A percentile compares a stretch with the other conserved stretches of the same genome.
phyloP scores from a whole-genome alignment of 2,888 invertebrate genomes.

The Tinea pellionella region DNA sequence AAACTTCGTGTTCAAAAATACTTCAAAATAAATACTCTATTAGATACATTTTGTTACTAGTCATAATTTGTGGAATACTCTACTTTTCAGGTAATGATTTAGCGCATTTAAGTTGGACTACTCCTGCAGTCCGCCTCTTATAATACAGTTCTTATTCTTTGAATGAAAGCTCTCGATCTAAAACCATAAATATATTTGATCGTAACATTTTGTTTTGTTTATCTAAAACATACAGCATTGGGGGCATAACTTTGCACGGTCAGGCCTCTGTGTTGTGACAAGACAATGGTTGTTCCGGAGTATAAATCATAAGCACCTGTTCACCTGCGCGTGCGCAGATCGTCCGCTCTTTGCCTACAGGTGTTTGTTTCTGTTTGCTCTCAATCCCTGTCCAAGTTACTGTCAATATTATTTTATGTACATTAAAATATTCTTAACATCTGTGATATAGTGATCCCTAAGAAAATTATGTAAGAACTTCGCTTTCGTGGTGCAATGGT shows the following conservation, averaged over 20 bases:
- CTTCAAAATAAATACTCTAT: too few relatives aligned
- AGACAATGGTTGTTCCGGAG: conserved; percentile 45
- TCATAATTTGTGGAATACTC: too few relatives aligned
- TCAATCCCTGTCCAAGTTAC: not conserved
- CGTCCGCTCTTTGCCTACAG: conserved; percentile 31
- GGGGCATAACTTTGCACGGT: conserved; percentile 42
- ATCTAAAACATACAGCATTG: conserved; percentile 25
- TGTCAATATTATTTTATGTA: not conserved
- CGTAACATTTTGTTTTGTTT: conserved; percentile 21
- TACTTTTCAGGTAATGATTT: too few relatives aligned
- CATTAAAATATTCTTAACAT: not conserved
- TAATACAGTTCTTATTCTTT: too few relatives aligned
- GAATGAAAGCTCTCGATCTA: too few relatives aligned
- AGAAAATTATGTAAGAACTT: too few relatives aligned
- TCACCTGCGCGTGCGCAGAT: conserved; percentile 31
- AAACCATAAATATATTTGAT: not conserved
- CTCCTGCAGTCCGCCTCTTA: too few relatives aligned
- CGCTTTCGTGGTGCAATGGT: too few relatives aligned
- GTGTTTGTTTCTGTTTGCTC: conserved; percentile 32
- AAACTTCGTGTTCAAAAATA: too few relatives aligned
- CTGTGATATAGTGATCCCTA: not conserved
- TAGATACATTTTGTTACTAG: too few relatives aligned
- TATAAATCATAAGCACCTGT: conserved; percentile 43
- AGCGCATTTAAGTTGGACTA: too few relatives aligned
- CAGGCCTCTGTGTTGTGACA: conserved; percentile 39